Conservation (phyloP, 1,140 invertebrate species). For the Centruroides vittatus region DNA sequence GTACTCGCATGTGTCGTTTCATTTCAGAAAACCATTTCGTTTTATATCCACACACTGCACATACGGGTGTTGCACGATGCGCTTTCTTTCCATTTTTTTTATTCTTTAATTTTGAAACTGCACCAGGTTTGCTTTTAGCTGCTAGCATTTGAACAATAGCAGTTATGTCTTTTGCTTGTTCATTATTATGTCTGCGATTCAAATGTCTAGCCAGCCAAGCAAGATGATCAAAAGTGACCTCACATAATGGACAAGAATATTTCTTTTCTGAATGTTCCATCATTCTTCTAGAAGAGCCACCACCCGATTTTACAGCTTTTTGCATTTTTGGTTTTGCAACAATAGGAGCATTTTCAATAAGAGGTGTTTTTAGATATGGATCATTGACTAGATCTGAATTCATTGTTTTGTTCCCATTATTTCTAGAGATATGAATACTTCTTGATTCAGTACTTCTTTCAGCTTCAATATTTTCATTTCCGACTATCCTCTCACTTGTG, state of each 20-base stretch:
- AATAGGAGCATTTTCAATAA: slow-evolving; percentile 32
- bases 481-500: no score
- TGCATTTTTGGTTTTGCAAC: slow-evolving; percentile 30
- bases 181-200: slow-evolving; percentile 7
- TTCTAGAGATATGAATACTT: no score
- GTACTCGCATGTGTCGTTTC: slow-evolving; percentile 53
- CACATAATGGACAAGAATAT: slow-evolving; percentile 14
- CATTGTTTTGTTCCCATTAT: no score
- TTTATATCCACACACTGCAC: slow-evolving; percentile 55
- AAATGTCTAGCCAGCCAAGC: slow-evolving; percentile 15
- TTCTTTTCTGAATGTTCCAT: slow-evolving; percentile 11
- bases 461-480: no score
- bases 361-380: no score
- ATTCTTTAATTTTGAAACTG: no score
- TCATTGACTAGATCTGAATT: no score
- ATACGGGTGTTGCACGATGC: slow-evolving; percentile 24
- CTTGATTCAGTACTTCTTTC: no score
- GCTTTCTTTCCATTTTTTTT: no score
- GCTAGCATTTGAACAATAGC: background rate
- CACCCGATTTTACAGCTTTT: slow-evolving; percentile 33
- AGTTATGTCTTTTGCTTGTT: slow-evolving; percentile 12
- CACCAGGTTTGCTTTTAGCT: no score
- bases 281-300: slow-evolving; percentile 36
- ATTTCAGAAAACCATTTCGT: slow-evolving; percentile 69
- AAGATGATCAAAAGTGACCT: slow-evolving; percentile 14